Evolutionary conservation across 2,888 invertebrate species (phyloP).

Genomic region (Drosophila parthenogenetica): DNA sequence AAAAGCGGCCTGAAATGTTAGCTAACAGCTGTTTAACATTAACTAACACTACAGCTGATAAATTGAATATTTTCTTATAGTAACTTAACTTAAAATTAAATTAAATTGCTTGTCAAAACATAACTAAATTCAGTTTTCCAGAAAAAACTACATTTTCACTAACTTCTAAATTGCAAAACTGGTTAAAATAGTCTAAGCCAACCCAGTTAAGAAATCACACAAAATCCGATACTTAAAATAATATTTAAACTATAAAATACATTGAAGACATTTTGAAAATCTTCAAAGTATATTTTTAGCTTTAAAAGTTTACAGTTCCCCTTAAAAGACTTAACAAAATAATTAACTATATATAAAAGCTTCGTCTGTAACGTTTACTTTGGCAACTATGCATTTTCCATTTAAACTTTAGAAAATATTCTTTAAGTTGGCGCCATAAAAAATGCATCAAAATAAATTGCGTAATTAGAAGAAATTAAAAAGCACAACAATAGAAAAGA

Average conservation of each 20-base stretch:
- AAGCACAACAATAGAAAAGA: slow-evolving; percentile 58
- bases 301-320: slow-evolving; percentile 2
- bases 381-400: slow-evolving; percentile 6
- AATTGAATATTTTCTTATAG: no score
- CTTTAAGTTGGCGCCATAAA: slow-evolving; percentile 58
- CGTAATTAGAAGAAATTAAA: slow-evolving; percentile 72
- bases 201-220: background rate
- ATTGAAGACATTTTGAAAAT: background rate
- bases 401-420: slow-evolving; percentile 21
- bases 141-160: background rate
- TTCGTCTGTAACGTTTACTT: background rate
- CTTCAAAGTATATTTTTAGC: background rate
- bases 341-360: slow-evolving; percentile 4
- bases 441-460: slow-evolving; percentile 68
- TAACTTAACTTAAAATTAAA: background rate
- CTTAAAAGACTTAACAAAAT: no score
- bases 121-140: no score
- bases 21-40: background rate
- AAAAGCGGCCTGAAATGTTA: background rate
- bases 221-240: background rate
- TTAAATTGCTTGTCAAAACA: background rate
- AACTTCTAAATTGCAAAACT: background rate
- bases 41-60: no score
- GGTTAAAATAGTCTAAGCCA: background rate
- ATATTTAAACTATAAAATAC: background rate